Conservation (phyloP, 1,140 invertebrate species). For the Drosophila sucinea region DNA sequence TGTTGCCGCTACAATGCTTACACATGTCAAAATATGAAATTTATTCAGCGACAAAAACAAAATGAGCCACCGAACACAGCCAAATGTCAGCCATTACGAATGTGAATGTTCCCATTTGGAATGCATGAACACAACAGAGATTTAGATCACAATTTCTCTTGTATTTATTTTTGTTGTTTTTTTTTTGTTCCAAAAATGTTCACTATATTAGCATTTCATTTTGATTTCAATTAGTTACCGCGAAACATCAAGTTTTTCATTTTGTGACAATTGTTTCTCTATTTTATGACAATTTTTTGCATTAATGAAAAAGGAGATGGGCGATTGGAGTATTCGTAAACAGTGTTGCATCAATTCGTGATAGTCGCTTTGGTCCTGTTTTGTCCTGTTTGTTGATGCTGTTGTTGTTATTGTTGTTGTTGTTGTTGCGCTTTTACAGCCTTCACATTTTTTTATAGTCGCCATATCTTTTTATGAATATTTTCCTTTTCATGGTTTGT, state of each 20-base stretch:
- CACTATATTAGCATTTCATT: not conserved
- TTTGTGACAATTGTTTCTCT: not conserved
- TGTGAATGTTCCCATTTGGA: constrained; percentile 5
- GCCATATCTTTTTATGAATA: constrained; percentile 66
- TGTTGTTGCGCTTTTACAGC: constrained; percentile 48
- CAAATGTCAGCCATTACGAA: constrained; percentile 44
- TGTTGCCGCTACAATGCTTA: constrained; percentile 60
- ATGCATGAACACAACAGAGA: constrained; percentile 6
- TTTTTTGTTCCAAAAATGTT: not conserved
- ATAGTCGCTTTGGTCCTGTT: not conserved
- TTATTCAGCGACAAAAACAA: constrained; percentile 76
- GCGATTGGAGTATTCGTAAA: constrained; percentile 17
- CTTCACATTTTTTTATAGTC: constrained; percentile 63
- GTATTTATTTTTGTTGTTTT: not conserved
- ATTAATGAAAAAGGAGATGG: constrained; percentile 14
- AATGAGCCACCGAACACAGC: constrained; percentile 52
- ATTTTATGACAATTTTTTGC: constrained; percentile 54
- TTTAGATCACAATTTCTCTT: not conserved
- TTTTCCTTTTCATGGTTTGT: constrained; percentile 23
- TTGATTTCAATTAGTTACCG: no score
- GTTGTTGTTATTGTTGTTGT: constrained; percentile 22
- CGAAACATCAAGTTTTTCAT: constrained; percentile 57
- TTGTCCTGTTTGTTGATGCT: constrained; percentile 11
- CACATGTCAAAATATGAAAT: constrained; percentile 82
- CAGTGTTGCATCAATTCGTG: constrained; percentile 37